Conservation (phyloP, 2,888 invertebrate species). For the Alitta virens region DNA sequence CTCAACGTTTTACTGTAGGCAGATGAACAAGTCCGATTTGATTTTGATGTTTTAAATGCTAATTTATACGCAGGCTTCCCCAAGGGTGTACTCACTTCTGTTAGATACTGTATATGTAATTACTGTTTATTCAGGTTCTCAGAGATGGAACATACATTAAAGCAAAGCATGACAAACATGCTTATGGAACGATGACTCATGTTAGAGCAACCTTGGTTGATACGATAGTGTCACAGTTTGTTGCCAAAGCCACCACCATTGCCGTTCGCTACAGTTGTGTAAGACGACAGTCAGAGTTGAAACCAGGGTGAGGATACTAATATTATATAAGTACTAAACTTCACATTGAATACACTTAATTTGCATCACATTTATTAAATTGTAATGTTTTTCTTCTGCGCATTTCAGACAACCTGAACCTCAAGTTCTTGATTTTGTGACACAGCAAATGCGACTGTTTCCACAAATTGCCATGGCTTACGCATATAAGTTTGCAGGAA, state of each 20-base stretch:
- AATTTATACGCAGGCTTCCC: no score
- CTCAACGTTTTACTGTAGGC: no score
- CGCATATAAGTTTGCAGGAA: slow-evolving; percentile 68
- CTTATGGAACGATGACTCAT: slow-evolving; percentile 67
- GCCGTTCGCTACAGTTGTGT: slow-evolving; percentile 89
- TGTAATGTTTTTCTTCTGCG: no score
- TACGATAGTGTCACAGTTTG: slow-evolving; percentile 75
- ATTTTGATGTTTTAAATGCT: no score
- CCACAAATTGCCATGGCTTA: slow-evolving; percentile 79
- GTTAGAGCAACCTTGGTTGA: slow-evolving; percentile 82
- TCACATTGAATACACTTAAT: no score
- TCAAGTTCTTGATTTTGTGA: slow-evolving; percentile 88
- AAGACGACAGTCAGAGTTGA: slow-evolving; percentile 74
- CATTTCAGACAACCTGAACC: slow-evolving; percentile 71
- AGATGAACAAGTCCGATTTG: no score
- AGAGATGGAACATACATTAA: slow-evolving; percentile 46
- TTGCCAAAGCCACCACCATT: slow-evolving; percentile 59
- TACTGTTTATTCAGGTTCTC: no score
- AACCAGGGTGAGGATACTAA: slow-evolving; percentile 30
- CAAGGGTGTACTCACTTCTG: no score
- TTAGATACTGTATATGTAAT: no score
- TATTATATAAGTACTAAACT: no score
- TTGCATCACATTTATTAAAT: no score
- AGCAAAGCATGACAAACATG: slow-evolving; percentile 36
- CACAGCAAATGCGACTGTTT: slow-evolving; percentile 90